phyloP scores from a whole-genome alignment of 2,113 vertebrate genomes.

The Regulus satrapa region DNA sequence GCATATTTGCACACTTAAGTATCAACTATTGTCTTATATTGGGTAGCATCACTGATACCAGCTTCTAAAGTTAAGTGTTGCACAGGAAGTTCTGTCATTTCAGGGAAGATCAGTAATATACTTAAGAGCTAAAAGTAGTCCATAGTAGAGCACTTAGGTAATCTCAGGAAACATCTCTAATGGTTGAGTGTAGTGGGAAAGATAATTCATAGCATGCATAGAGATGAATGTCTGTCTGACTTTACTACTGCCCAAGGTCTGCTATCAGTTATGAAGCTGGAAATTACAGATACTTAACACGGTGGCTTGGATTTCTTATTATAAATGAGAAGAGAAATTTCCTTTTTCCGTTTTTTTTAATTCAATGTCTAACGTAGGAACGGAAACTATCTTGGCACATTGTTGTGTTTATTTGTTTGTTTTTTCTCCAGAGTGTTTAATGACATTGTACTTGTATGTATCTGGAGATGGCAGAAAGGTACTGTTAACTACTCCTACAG shows the following conservation, averaged over 20 bases:
- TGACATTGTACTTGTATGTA: conserved; percentile 77
- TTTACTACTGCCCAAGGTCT: background rate
- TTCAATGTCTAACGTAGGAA: background rate
- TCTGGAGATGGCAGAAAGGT: conserved; percentile 82
- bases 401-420: background rate
- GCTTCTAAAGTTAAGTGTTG: background rate
- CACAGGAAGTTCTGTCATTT: background rate
- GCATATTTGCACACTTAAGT: accelerated
- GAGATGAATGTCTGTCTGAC: background rate
- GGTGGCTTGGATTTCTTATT: background rate
- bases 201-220: background rate
- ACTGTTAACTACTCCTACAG: conserved; percentile 74
- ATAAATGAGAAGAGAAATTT: background rate
- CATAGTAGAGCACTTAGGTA: background rate
- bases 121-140: background rate
- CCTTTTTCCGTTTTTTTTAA: background rate
- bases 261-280: background rate
- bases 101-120: background rate
- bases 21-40: background rate
- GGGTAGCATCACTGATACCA: background rate
- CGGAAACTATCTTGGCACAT: background rate
- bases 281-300: background rate
- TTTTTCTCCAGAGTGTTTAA: conserved; percentile 59
- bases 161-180: background rate
- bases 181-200: background rate